Base-by-base conservation (phyloP, 2,113 vertebrate genomes). In the Sminthopsis crassicaudata region DNA sequence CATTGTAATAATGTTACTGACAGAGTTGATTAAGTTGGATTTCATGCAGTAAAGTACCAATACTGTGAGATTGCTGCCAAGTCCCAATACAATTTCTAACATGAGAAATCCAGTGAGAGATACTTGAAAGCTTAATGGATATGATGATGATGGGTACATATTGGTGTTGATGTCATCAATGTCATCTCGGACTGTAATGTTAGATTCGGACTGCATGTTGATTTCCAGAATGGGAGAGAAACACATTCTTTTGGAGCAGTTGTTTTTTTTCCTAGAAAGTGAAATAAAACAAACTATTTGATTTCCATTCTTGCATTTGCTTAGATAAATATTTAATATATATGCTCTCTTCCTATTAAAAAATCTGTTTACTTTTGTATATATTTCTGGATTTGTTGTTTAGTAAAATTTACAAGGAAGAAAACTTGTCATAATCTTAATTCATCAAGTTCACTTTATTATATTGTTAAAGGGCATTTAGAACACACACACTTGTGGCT, bases 1-100 rank as follows among this genome's bases (percentile, higher is more conserved):
- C 99, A 99, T 99, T 91, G 99, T 99, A 98, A 99, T 99, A 60
- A 99, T 99, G 98, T 99, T 99, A 98, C 99, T 99, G 99, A 99
- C 99, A 60, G 99, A 99, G 97, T 99, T 99, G 98, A 99, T 99
- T 98, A 99, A 99, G 99, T 99, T 99, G 96, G 99, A 99, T 99
- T 99, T 99, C 99, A 99, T 99, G 98, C 99, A 99, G 99, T 99
- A 99, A 98, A 99, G 99, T 98, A 99, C 99, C 97, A 99, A 97
- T 96, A 99, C 99, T 8, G 99, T 99, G 98, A 99, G 99, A 98
- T 99, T 99, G 97, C 99, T 99, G 98, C 99, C 99, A 96, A 99
- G 99, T 97, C 99, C 99, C 98, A 99, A 98, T 94, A 99, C 99
- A 97, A 99, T 99, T 98, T 99, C 99, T 98, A 99, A 96, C 99